Evolutionary conservation across 2,888 invertebrate species (phyloP).

Genomic region (Dicroscelio sp.): DNA sequence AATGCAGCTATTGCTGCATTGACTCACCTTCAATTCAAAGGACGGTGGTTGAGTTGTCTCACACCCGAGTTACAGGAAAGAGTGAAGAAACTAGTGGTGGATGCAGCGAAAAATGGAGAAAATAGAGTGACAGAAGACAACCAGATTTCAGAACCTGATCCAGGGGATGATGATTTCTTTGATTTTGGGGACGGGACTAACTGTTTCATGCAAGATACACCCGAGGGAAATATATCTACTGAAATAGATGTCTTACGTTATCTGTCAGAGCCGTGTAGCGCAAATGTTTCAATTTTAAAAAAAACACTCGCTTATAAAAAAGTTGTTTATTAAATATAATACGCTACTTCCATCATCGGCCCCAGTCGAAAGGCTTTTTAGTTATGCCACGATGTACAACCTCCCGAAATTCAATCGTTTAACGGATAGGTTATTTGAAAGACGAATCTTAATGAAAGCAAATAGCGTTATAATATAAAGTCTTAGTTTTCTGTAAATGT

Average conservation of each 20-base stretch:
- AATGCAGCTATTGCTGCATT: conserved; percentile 28
- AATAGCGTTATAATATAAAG: not conserved
- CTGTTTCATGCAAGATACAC: not conserved
- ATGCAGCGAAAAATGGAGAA: not conserved
- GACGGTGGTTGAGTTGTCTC: not conserved
- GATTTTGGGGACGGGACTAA: not conserved
- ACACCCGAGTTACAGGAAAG: not conserved
- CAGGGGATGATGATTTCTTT: not conserved
- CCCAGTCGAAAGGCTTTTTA: conserved; percentile 11
- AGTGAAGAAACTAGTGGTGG: not conserved
- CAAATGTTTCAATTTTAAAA: not conserved
- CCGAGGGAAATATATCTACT: not conserved
- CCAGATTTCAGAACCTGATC: not conserved
- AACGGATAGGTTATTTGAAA: not conserved
- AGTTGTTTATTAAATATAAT: not conserved
- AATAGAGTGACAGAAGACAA: too few species aligned
- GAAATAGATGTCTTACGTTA: not conserved
- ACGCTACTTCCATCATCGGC: conserved; percentile 8
- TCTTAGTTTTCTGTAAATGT: too few species aligned
- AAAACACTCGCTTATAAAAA: not conserved
- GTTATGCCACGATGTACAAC: conserved; percentile 9
- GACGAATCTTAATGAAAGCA: conserved; percentile 23
- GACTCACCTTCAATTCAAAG: conserved; percentile 11
- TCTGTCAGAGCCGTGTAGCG: not conserved
- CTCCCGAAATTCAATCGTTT: not conserved